Conservation (phyloP, 2,888 invertebrate species). For the Lasioglossum lativentre region DNA sequence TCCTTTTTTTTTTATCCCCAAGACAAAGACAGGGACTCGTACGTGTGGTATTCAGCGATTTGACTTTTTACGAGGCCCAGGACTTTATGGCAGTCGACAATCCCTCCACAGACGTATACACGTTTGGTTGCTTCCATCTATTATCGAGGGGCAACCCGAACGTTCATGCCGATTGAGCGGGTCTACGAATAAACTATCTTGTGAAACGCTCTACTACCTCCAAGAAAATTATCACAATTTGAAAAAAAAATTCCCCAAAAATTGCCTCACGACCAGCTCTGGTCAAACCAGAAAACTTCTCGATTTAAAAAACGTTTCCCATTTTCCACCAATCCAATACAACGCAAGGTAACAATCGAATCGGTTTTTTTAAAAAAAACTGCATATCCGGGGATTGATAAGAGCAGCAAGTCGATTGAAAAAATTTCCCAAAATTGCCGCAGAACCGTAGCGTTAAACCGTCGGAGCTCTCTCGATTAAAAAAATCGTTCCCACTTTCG, state of each 20-base stretch:
- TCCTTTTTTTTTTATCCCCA: slow-evolving; percentile 22
- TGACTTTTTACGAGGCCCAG: slow-evolving; percentile 44
- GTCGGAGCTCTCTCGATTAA: neutral
- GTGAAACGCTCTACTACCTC: neutral
- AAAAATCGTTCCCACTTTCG: neutral
- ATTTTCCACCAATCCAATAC: neutral
- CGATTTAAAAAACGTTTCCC: neutral
- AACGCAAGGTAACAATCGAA: neutral
- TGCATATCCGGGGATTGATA: too few relatives aligned
- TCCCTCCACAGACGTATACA: neutral
- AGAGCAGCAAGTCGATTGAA: neutral
- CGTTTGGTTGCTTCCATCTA: slow-evolving; percentile 15
- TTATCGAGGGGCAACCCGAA: slow-evolving; percentile 18
- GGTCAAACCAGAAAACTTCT: too few relatives aligned
- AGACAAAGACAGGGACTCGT: slow-evolving; percentile 38
- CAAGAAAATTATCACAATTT: neutral
- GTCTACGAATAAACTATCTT: neutral
- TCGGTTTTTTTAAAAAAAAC: neutral
- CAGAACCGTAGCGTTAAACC: neutral
- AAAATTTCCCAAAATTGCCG: neutral
- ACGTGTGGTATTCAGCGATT: slow-evolving; percentile 35
- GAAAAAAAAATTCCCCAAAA: neutral
- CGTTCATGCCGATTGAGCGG: slow-evolving; percentile 2
- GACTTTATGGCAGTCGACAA: slow-evolving; percentile 41
- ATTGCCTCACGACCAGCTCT: too few relatives aligned